Conservation (phyloP, 2,888 invertebrate genomes). For the Epirrhoe tristata region DNA sequence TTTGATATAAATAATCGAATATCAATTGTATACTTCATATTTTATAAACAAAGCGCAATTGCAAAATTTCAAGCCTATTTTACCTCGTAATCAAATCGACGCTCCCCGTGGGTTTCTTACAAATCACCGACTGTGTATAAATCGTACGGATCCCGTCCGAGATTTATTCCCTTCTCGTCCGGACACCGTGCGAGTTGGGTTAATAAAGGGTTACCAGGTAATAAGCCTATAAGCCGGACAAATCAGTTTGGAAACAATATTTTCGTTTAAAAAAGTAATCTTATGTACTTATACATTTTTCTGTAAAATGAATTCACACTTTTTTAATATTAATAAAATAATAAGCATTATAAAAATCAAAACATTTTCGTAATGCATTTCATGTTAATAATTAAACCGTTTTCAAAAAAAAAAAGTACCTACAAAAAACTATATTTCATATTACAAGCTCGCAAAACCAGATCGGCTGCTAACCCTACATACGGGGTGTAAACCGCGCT, state of each 20-base stretch:
- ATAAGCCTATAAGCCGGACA: slow-evolving; percentile 41
- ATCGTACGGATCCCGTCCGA: slow-evolving; percentile 68
- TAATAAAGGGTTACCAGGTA: slow-evolving; percentile 27
- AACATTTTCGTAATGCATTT: too few relatives aligned
- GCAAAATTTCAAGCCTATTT: slow-evolving; percentile 65
- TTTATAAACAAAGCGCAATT: slow-evolving; percentile 50
- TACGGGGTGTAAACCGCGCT: slow-evolving; percentile 65
- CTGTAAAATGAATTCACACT: too few relatives aligned
- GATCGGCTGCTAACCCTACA: slow-evolving; percentile 32
- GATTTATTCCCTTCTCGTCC: slow-evolving; percentile 68
- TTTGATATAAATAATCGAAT: too few relatives aligned
- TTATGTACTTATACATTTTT: neutral
- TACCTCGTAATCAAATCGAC: slow-evolving; percentile 64
- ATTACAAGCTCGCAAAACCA: slow-evolving; percentile 19
- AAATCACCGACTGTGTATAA: slow-evolving; percentile 78
- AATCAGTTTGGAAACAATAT: slow-evolving; percentile 4
- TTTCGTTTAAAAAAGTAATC: neutral
- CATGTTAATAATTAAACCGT: too few relatives aligned
- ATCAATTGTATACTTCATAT: slow-evolving; percentile 23
- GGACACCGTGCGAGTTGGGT: slow-evolving; percentile 36
- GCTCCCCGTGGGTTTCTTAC: slow-evolving; percentile 71
- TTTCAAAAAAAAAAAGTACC: too few relatives aligned
- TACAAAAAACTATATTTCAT: too few relatives aligned
- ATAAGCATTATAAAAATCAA: too few relatives aligned
- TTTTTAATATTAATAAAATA: too few relatives aligned